Base-by-base conservation (phyloP, 1,140 invertebrate species). In the Lordiphosa stackelbergi region DNA sequence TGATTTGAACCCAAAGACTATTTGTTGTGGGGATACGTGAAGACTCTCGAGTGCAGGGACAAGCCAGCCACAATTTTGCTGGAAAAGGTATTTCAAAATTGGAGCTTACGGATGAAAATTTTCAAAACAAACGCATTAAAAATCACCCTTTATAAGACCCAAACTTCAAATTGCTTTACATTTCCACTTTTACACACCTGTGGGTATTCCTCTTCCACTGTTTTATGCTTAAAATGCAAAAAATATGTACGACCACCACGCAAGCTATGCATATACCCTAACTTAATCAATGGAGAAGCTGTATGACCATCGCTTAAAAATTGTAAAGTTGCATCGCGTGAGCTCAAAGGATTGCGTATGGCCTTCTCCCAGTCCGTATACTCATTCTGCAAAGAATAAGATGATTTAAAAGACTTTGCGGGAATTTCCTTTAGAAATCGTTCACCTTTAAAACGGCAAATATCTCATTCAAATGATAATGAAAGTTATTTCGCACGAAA, bases 301-400 rank as follows among this genome's bases (percentile, higher is more conserved):
- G 94, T 95, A 71, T 95, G 93, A 1, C 95, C 95, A 86, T 96
- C 95, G 78, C 94, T 94, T n/a, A 96, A 88, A 37, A 95, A 91
- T 85, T 93, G 92, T 34, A 94, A 87, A 5, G 93, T 93, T 28
- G 93, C 92, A 87, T 95, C 94, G n/a, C 94, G 88, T 8, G 94
- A 92, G 74, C 92, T 93, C 62, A 93, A 88, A 38, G 93, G 94
- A 89, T 91, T 95, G 86, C 91, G 92, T 78, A 68, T 93, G 88
- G 62, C 94, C 91, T 93, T 91, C 85, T 96, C 95, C 95, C 95
- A 97, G 86, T 97, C 95, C 41, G 95, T 97, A 88, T 97, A 97
- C 86, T 97, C 95, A 87, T 97, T 97, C 88, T 63, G 22, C 36
- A n/a, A 11, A 28, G n/a, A 35, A 5, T 16, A 53, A 10, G 28